phyloP scores from a whole-genome alignment of 2,888 invertebrate species.

The Melangyna quadrimaculata region DNA sequence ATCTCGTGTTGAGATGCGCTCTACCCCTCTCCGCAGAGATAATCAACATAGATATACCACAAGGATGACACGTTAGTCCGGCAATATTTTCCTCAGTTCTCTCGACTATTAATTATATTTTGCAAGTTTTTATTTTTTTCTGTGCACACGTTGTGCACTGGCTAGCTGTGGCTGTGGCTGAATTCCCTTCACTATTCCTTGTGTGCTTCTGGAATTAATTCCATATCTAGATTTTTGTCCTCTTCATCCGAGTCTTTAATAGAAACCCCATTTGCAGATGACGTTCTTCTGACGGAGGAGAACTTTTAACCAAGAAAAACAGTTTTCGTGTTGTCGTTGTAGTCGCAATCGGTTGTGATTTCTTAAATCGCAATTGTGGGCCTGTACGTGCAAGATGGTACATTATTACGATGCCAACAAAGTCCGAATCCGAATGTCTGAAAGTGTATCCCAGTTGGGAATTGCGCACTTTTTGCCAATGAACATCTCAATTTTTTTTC shows the following conservation, averaged over 20 bases:
- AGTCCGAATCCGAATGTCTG: conserved; percentile 54
- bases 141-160: neutral
- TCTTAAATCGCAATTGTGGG: conserved; percentile 7
- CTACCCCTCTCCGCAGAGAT: conserved; percentile 44
- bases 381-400: conserved; percentile 49
- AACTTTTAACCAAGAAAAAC: neutral
- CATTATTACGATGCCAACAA: conserved; percentile 29
- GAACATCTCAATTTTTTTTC: conserved; percentile 65
- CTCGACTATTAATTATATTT: conserved; percentile 65
- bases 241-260: conserved; percentile 39
- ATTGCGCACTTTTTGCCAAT: conserved; percentile 39
- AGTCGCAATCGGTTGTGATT: neutral
- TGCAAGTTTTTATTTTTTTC: conserved; percentile 42
- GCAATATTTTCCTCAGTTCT: conserved; percentile 58
- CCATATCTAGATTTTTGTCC: conserved; percentile 40
- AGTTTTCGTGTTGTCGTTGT: neutral
- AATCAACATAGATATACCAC: conserved; percentile 70
- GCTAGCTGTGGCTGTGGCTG: neutral
- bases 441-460: conserved; percentile 53
- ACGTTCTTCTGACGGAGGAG: neutral
- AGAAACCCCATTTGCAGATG: conserved; percentile 49
- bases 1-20: neutral
- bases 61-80: conserved; percentile 69
- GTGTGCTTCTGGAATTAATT: conserved; percentile 64
- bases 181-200: conserved; percentile 15